Base-by-base conservation (phyloP, 2,888 invertebrate genomes). In the Protonemura montana region DNA sequence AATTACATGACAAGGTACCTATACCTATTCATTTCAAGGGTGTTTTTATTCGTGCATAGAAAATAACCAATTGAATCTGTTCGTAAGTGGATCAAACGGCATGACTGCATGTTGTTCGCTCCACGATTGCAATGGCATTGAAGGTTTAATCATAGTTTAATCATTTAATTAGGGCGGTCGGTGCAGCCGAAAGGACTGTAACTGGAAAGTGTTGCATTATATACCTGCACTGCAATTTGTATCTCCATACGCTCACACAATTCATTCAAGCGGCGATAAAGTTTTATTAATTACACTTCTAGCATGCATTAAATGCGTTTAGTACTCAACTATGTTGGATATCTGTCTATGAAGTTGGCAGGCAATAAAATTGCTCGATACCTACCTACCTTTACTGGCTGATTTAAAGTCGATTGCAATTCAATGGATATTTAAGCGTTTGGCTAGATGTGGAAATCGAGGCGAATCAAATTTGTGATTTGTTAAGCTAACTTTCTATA, bases 201-300 rank as follows among this genome's bases (percentile, higher is more conserved):
- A 59, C 59, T 59, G 59, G 59, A 59, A 59, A 59, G 13, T 59
- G 59, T 59, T 59, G 59, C 59, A 59, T 59, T 59, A 59, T 59
- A 59, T 59, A 59, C 13, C 59, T 59, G 21, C 21, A 59, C 21
- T 10, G 59, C 59, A 59, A 59, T 59, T 59, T 59, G 59, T 35
- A 35, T 35, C 5, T 35, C 3, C 59, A 1, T 59, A 59, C 59
- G 59, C 59, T 3, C 59, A 59, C 59, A 21, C 59, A 59, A 59
- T 59, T 59, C 59, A 59, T 21, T 59, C 59, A 21, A 21, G 59
- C 21, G 59, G 16, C 1, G 59, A 10, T 21, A 59, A 59, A 21
- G 59, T 16, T 59, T 59, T 59, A 59, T 59, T 59, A 59, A 59
- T 59, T 59, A 10, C 21, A 21, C 59, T 59, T n/a, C 1, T 59